Evolutionary conservation across 2,888 invertebrate species (phyloP).

Genomic region (Pseudanteris insignis): DNA sequence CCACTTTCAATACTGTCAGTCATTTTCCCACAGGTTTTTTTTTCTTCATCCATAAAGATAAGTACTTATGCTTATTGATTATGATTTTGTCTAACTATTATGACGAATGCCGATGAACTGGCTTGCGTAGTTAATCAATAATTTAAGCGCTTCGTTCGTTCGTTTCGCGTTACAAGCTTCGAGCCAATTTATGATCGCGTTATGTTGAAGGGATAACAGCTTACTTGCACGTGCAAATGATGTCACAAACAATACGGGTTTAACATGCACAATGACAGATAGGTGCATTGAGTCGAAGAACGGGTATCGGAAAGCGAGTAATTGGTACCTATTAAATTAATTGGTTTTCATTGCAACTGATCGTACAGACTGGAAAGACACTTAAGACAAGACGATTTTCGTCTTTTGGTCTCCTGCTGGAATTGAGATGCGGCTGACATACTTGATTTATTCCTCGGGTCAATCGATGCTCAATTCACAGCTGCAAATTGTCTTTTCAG

Average conservation of each 20-base stretch:
- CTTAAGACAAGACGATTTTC: too few relatives aligned
- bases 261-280: slow-evolving; percentile 7
- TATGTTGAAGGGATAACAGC: slow-evolving; percentile 14
- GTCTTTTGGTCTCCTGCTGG: background rate
- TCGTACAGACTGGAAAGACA: too few relatives aligned
- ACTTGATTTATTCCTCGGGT: too few relatives aligned
- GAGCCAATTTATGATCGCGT: slow-evolving; percentile 5
- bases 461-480: too few relatives aligned
- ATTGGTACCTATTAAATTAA: slow-evolving; percentile 14
- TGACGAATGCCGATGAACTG: slow-evolving; percentile 24
- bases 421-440: slow-evolving; percentile 2
- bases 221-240: slow-evolving; percentile 18
- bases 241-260: slow-evolving; percentile 6
- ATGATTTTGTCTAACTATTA: too few relatives aligned
- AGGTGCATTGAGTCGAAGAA: slow-evolving; percentile 27
- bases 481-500: slow-evolving; percentile 12
- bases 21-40: slow-evolving; percentile 43
- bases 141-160: background rate
- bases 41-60: slow-evolving; percentile 31
- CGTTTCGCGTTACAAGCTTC: slow-evolving; percentile 8
- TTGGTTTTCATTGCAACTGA: slow-evolving; percentile 12
- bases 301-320: slow-evolving; percentile 17
- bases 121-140: slow-evolving; percentile 21
- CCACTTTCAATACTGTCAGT: slow-evolving; percentile 31
- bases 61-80: too few relatives aligned